Evolutionary conservation across 2,888 invertebrate genomes (phyloP).

Genomic region (Piscicola geometra): DNA sequence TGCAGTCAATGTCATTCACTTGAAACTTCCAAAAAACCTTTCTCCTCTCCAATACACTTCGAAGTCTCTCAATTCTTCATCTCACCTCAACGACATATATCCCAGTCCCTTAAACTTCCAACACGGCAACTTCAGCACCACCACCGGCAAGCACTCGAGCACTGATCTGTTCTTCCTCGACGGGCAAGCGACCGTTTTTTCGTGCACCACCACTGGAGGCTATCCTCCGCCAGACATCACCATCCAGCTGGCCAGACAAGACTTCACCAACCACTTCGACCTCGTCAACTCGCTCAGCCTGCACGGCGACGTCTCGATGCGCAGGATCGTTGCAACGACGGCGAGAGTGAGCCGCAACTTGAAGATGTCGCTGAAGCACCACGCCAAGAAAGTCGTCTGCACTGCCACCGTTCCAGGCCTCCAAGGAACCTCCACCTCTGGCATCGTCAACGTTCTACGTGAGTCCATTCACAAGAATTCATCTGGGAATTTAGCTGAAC

Average conservation of each 20-base stretch:
- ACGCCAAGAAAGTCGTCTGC: slow-evolving; percentile 26
- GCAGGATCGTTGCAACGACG: slow-evolving; percentile 5
- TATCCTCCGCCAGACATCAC: slow-evolving; percentile 35
- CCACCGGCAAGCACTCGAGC: neutral
- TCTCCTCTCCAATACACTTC: too few relatives aligned
- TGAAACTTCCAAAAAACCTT: neutral
- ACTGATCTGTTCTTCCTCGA: slow-evolving; percentile 19
- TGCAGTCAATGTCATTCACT: slow-evolving; percentile 1
- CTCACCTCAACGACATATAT: too few relatives aligned
- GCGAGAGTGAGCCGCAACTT: neutral
- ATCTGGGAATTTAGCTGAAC: neutral
- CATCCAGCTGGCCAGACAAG: slow-evolving; percentile 21
- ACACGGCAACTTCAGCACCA: neutral
- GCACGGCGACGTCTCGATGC: slow-evolving; percentile 21
- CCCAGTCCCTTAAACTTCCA: neutral
- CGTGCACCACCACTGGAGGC: slow-evolving; percentile 34
- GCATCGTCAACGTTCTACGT: slow-evolving; percentile 29
- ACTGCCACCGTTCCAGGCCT: slow-evolving; percentile 33
- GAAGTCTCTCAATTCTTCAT: too few relatives aligned
- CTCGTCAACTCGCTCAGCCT: slow-evolving; percentile 21
- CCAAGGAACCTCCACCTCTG: slow-evolving; percentile 22
- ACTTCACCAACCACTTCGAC: slow-evolving; percentile 30
- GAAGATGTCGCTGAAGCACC: slow-evolving; percentile 5
- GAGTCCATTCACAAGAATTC: neutral
- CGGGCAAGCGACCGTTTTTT: slow-evolving; percentile 1